phyloP scores from a whole-genome alignment of 2,113 vertebrate species.

The Nothobranchius furzeri region DNA sequence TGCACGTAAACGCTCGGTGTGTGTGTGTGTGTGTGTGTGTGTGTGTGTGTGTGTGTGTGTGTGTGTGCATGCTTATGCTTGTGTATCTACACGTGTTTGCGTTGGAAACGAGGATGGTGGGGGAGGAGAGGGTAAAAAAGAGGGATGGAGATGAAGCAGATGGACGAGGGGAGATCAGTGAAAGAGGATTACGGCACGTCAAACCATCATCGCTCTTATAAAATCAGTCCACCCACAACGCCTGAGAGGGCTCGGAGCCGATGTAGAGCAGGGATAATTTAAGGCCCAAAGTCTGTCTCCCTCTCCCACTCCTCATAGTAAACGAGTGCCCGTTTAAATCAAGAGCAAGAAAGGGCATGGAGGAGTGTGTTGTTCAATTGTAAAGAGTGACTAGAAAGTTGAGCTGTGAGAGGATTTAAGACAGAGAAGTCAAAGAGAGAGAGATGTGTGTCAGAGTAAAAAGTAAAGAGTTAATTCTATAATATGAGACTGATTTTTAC shows the following conservation, averaged over 20 bases:
- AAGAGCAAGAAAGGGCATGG: conserved; percentile 44
- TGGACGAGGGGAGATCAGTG: conserved; percentile 75
- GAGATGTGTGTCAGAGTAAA: conserved; percentile 21
- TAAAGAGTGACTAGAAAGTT: conserved; percentile 43
- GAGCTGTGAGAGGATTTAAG: conserved; percentile 40
- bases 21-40: conserved; percentile 5
- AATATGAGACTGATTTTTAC: background rate
- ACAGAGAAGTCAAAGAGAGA: conserved; percentile 17
- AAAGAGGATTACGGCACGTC: conserved; percentile 82
- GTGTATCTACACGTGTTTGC: conserved; percentile 18
- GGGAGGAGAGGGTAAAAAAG: conserved; percentile 33
- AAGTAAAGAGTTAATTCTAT: background rate
- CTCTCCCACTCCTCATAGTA: conserved; percentile 52
- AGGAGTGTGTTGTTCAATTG: conserved; percentile 44
- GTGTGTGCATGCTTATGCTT: background rate
- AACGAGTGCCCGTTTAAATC: conserved; percentile 60
- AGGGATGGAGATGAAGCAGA: conserved; percentile 73
- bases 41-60: conserved; percentile 13
- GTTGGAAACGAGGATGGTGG: conserved; percentile 14
- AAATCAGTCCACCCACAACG: conserved; percentile 73
- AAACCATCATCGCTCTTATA: conserved; percentile 76
- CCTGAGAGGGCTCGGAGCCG: conserved; percentile 44
- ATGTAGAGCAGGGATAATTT: conserved; percentile 70
- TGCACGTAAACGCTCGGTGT: conserved; percentile 11
- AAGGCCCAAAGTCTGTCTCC: conserved; percentile 59